Evolutionary conservation across 2,113 vertebrate genomes (phyloP).

Genomic region (Prinia subflava): DNA sequence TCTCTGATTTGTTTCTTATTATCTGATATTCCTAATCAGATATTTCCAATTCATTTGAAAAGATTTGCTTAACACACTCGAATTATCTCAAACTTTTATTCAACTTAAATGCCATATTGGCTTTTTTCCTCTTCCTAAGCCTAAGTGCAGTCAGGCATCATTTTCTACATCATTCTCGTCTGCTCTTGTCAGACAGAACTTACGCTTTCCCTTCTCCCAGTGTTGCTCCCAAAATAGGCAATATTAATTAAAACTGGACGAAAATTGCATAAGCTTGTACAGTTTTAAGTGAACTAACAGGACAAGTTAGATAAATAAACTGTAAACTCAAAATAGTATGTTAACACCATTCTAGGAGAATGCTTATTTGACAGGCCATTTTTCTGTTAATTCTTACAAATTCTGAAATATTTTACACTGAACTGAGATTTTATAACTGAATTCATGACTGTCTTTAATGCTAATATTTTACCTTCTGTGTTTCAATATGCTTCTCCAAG

Average conservation of each 20-base stretch:
- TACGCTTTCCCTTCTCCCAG: neutral
- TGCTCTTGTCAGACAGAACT: neutral
- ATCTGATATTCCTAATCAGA: neutral
- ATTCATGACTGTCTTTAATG: neutral
- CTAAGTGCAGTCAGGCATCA: neutral
- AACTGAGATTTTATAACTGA: neutral
- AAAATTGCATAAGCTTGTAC: neutral
- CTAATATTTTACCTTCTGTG: constrained; percentile 86
- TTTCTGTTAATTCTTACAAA: neutral
- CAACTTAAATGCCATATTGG: neutral
- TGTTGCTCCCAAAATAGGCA: neutral
- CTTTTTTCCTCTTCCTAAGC: neutral
- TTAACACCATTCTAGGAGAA: neutral
- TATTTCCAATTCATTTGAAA: neutral
- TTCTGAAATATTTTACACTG: neutral
- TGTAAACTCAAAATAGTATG: neutral
- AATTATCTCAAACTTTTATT: neutral
- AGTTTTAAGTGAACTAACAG: neutral
- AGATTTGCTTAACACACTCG: neutral
- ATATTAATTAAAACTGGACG: neutral
- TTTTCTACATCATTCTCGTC: neutral
- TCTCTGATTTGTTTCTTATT: neutral
- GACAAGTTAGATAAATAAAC: neutral
- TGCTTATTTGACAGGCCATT: neutral
- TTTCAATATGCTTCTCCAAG: constrained; percentile 97